phyloP scores from a whole-genome alignment of 2,888 invertebrate genomes.

The Lordiphosa andalusiaca region DNA sequence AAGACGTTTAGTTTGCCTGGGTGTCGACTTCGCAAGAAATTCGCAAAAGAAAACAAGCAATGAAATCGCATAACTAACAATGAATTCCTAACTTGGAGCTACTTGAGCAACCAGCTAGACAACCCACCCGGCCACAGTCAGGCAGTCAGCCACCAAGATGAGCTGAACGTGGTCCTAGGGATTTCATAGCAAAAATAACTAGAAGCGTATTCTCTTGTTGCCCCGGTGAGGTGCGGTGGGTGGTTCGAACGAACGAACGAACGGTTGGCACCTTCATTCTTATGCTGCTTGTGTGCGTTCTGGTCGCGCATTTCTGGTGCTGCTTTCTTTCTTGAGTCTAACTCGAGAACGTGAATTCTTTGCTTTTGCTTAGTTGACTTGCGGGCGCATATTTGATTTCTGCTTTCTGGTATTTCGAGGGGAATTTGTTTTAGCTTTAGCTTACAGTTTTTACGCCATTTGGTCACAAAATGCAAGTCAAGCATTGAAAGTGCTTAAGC shows the following conservation, averaged over 20 bases:
- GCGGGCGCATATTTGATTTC: conserved; percentile 58
- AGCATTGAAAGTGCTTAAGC: conserved; percentile 20
- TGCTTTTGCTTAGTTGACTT: conserved; percentile 45
- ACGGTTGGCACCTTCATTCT: conserved; percentile 48
- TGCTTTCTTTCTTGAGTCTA: conserved; percentile 6
- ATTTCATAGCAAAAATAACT: conserved; percentile 57
- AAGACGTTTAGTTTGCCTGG: conserved; percentile 65
- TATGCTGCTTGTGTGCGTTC: conserved; percentile 58
- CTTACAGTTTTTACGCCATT: conserved; percentile 32
- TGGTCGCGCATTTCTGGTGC: conserved; percentile 46
- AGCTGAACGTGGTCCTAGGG: conserved; percentile 62
- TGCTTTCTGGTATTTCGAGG: conserved; percentile 24
- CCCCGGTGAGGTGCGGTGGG: conserved; percentile 10
- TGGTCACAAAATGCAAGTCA: conserved; percentile 29
- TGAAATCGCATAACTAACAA: conserved; percentile 72
- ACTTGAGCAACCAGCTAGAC: conserved; percentile 49
- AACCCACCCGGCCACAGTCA: neutral
- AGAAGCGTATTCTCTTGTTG: conserved; percentile 34
- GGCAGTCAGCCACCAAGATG: conserved; percentile 20
- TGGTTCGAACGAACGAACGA: conserved; percentile 9
- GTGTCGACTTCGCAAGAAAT: conserved; percentile 53
- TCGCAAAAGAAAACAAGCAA: conserved; percentile 69
- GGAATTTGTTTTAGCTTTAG: conserved; percentile 30
- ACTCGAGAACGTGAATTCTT: conserved; percentile 35
- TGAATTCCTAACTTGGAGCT: conserved; percentile 68